Evolutionary conservation across 2,888 invertebrate species (phyloP).

Genomic region (Hypsopygia costalis): DNA sequence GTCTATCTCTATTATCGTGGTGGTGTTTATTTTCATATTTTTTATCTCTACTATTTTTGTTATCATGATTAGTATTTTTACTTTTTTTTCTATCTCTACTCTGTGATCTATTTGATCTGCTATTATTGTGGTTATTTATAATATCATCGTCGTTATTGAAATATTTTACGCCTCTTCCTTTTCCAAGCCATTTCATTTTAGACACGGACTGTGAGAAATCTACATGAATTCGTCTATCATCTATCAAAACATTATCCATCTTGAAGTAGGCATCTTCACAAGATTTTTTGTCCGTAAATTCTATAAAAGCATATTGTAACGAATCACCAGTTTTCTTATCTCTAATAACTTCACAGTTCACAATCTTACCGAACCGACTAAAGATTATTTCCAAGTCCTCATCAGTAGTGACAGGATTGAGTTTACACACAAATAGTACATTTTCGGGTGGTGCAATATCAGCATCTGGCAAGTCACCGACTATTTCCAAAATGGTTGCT

Average conservation of each 20-base stretch:
- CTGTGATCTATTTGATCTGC: conserved; percentile 27
- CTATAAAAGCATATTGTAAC: conserved; percentile 99
- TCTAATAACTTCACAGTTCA: conserved; percentile 96
- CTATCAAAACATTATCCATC: conserved; percentile 99
- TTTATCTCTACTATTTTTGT: conserved; percentile 26
- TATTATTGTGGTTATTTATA: conserved; percentile 23
- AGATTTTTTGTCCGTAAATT: conserved; percentile 94
- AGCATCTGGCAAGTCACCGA: conserved; percentile 98
- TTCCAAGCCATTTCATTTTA: conserved; percentile 94
- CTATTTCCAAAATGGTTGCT: conserved; percentile 98
- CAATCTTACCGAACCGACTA: conserved; percentile 96
- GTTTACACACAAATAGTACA: conserved; percentile 98
- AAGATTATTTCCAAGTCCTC: conserved; percentile 99
- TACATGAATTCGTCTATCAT: conserved; percentile 98
- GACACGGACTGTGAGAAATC: conserved; percentile 99
- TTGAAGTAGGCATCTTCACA: conserved; percentile 99
- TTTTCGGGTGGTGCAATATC: conserved; percentile 99
- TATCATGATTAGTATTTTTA: conserved; percentile 22
- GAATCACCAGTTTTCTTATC: conserved; percentile 96
- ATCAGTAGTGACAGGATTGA: conserved; percentile 98
- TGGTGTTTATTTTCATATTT: conserved; percentile 12
- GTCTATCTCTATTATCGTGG: conserved; percentile 15
- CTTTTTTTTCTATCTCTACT: conserved; percentile 24
- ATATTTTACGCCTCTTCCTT: conserved; percentile 88
- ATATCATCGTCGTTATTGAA: conserved; percentile 54